Percentiles rank a stretch among this genome's conserved stretches.
phyloP scores from a whole-genome alignment of 2,113 vertebrate genomes.

The Malaclemys terrapin region DNA sequence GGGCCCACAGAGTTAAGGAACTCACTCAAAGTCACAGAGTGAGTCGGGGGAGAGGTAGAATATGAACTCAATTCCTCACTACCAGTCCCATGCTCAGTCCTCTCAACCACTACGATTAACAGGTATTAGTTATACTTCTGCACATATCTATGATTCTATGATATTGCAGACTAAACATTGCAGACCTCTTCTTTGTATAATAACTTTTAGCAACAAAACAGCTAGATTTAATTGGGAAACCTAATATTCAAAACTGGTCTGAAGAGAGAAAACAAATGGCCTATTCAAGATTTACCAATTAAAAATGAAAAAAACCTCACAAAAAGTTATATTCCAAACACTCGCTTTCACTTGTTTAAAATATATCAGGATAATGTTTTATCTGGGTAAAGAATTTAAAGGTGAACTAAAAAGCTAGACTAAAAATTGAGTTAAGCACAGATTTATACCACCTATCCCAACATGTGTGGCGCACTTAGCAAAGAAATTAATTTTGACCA shows the following conservation, averaged over 20 bases:
- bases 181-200: background rate
- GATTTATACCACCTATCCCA: background rate
- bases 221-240: background rate
- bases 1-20: background rate
- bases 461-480: background rate
- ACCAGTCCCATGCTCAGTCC: background rate
- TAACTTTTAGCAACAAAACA: background rate
- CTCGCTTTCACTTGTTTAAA: background rate
- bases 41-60: background rate
- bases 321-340: background rate
- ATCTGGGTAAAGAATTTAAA: background rate
- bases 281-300: background rate
- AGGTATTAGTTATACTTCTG: background rate
- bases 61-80: background rate
- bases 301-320: background rate
- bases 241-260: background rate
- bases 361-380: background rate
- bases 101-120: background rate
- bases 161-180: background rate
- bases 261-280: background rate
- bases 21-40: background rate
- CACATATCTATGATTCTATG: background rate
- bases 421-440: background rate
- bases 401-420: background rate
- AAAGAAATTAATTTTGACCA: background rate